Percentiles rank a stretch among this genome's conserved stretches.
These are phyloP conservation scores for Sanderia malayensis DNA, from an alignment of 30 jellyfish, hydroid and myxozoan genomes.

Conservation along the genomic window DNA sequence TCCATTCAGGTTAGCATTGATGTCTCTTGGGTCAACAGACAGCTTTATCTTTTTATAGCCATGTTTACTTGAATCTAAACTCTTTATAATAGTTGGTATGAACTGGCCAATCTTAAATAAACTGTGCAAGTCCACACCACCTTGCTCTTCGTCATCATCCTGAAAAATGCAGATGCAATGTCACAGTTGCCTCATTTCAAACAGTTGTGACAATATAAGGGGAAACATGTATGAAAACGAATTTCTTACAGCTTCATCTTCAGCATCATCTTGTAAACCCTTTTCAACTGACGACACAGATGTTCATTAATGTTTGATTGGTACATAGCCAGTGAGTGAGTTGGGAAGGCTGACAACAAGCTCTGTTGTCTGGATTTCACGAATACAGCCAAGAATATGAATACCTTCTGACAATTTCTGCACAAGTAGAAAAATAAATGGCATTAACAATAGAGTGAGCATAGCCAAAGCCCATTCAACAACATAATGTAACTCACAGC, in stretches of 20 bases:
- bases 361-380: constrained; percentile 56
- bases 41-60: constrained; percentile 76
- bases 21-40: constrained; percentile 62
- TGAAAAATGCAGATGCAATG: no score
- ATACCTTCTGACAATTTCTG: constrained; percentile 49
- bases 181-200: no score
- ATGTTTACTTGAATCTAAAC: constrained; percentile 47
- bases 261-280: constrained; percentile 17
- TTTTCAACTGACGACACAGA: constrained; percentile 30
- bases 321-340: constrained; percentile 65
- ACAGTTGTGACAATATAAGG: no score
- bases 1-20: constrained; percentile 30
- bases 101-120: constrained; percentile 72
- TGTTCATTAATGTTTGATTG: constrained; percentile 36
- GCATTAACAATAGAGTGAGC: neutral
- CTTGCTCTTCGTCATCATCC: constrained; percentile 21
- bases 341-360: constrained; percentile 71
- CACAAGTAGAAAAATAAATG: neutral
- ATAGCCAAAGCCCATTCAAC: no score
- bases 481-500: no score
- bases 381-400: constrained; percentile 67
- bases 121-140: neutral
- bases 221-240: no score
- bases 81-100: constrained; percentile 60
- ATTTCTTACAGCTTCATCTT: constrained; percentile 43